Conservation (phyloP, 92 coral and sea anemone genomes). For the Diadumene lineata region DNA sequence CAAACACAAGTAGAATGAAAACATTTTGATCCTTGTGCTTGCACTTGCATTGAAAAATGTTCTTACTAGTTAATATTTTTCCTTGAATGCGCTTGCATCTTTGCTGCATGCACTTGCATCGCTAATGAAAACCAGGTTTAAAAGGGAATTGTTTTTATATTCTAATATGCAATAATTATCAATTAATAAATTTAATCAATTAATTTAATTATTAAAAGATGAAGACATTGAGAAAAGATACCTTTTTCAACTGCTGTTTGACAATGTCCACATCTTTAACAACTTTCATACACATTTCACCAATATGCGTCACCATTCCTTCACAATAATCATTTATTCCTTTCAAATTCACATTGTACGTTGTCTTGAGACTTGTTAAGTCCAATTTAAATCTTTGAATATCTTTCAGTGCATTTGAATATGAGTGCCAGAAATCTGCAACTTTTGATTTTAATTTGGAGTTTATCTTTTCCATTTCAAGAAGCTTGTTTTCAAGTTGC, state of each 20-base stretch:
- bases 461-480: slow-evolving; percentile 10
- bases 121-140: no score
- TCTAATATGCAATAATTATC: no score
- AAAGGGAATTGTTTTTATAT: no score
- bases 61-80: no score
- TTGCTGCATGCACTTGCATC: no score
- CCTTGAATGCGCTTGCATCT: no score
- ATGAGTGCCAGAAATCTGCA: slow-evolving; percentile 8
- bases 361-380: slow-evolving; percentile 36
- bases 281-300: slow-evolving; percentile 31
- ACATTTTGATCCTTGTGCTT: no score
- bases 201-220: no score
- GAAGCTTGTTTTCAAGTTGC: not conserved
- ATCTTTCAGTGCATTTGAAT: slow-evolving; percentile 23
- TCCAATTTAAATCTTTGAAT: slow-evolving; percentile 39
- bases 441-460: slow-evolving; percentile 18
- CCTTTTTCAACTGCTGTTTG: not conserved
- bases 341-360: slow-evolving; percentile 26
- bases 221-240: no score
- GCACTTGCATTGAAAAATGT: no score
- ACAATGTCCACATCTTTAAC: not conserved
- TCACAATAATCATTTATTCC: slow-evolving; percentile 18
- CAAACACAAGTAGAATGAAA: no score
- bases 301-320: slow-evolving; percentile 23
- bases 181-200: no score